A percentile compares a stretch with the other conserved stretches of the same genome.
Conservation (phyloP, 2,113 vertebrate genomes). For the Arvicanthis niloticus region DNA sequence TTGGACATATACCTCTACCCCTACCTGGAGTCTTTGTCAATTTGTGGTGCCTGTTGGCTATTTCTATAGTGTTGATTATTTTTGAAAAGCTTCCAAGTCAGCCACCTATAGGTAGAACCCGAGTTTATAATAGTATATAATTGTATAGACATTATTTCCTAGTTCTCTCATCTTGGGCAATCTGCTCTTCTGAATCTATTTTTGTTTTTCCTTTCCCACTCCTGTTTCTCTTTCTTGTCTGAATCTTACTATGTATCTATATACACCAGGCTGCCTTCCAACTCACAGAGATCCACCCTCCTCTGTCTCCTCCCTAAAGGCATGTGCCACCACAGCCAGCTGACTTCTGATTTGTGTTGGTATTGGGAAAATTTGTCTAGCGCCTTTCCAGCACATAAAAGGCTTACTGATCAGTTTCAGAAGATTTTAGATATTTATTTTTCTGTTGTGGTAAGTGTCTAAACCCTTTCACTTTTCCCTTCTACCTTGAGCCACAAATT, state of each 20-base stretch:
- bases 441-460: conserved; percentile 38
- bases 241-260: neutral
- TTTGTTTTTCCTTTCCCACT: too few relatives aligned
- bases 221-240: neutral
- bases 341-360: conserved; percentile 43
- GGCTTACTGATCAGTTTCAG: conserved; percentile 54
- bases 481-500: conserved; percentile 21
- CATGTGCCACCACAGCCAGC: neutral
- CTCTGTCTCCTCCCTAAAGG: neutral
- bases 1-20: neutral
- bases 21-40: conserved; percentile 41
- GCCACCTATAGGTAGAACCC: neutral
- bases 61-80: conserved; percentile 45
- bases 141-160: conserved; percentile 19
- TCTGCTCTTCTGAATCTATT: neutral
- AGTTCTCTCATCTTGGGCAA: conserved; percentile 50
- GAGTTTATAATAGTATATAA: conserved; percentile 24
- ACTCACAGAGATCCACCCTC: neutral
- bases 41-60: conserved; percentile 55
- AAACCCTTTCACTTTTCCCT: conserved; percentile 41
- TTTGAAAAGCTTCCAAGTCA: conserved; percentile 19
- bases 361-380: conserved; percentile 30
- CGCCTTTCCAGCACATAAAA: conserved; percentile 14
- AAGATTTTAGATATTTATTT: conserved; percentile 57
- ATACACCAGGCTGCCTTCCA: neutral